Percentiles rank a stretch among this genome's conserved stretches.
Evolutionary conservation across 2,888 invertebrate species (phyloP).

Genomic region (Acleris literana): DNA sequence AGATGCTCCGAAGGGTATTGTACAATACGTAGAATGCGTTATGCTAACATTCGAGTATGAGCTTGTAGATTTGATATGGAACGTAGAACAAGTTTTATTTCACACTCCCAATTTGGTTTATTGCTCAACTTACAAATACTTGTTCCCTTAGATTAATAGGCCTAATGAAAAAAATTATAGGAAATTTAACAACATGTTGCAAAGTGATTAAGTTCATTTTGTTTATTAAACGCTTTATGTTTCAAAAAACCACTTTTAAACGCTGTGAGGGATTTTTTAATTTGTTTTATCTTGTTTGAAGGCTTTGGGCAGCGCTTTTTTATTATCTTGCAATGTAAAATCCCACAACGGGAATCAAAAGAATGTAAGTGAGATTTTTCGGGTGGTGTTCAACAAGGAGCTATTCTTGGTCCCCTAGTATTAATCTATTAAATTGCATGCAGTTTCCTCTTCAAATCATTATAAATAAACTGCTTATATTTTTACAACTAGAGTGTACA

Average conservation of each 20-base stretch:
- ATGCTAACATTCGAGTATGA: slow-evolving; percentile 55
- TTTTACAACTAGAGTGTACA: slow-evolving; percentile 71
- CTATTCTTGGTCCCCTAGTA: slow-evolving; percentile 43
- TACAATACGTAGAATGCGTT: slow-evolving; percentile 69
- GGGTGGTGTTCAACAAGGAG: slow-evolving; percentile 51
- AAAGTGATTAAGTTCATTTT: slow-evolving; percentile 10
- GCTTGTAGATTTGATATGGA: slow-evolving; percentile 78
- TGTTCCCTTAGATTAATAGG: slow-evolving; percentile 23
- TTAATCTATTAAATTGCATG: slow-evolving; percentile 48
- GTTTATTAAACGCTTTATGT: slow-evolving; percentile 32
- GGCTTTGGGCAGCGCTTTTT: slow-evolving; percentile 13
- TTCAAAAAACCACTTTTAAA: slow-evolving; percentile 7
- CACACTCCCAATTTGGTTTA: slow-evolving; percentile 32
- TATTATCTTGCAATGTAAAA: slow-evolving; percentile 19
- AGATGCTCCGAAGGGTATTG: slow-evolving; percentile 50
- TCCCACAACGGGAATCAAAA: slow-evolving; percentile 22
- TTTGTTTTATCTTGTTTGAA: slow-evolving; percentile 14
- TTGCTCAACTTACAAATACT: slow-evolving; percentile 42
- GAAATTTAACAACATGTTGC: slow-evolving; percentile 16
- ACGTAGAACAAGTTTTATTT: slow-evolving; percentile 30
- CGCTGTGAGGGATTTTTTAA: slow-evolving; percentile 2
- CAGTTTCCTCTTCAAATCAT: slow-evolving; percentile 52
- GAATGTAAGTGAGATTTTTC: slow-evolving; percentile 29
- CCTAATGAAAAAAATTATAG: slow-evolving; percentile 26
- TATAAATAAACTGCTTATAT: slow-evolving; percentile 65